These are phyloP conservation scores for Acronicta aceris DNA, from an alignment of 2,888 invertebrate genomes.

Conservation along the genomic window DNA sequence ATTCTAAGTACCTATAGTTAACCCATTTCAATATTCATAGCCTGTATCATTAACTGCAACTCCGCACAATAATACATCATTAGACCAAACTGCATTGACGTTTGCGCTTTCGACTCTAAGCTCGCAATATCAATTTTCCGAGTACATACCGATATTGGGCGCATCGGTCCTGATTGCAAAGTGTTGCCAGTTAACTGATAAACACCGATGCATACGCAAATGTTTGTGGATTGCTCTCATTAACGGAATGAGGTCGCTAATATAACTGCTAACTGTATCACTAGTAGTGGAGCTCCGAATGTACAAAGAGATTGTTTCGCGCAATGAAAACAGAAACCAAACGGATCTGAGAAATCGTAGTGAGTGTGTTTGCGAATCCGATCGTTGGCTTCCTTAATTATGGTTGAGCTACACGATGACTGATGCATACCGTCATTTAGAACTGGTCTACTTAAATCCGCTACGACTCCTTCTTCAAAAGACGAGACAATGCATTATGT, in stretches of 20 bases:
- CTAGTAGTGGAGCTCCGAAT: slow-evolving; percentile 18
- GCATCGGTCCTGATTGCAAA: slow-evolving; percentile 77
- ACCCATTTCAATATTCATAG: neutral
- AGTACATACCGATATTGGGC: slow-evolving; percentile 58
- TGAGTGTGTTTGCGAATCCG: too few species aligned
- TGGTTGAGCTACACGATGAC: too few species aligned
- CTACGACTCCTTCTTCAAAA: too few species aligned
- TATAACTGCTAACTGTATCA: slow-evolving; percentile 65
- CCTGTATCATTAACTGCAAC: neutral
- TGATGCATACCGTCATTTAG: too few species aligned
- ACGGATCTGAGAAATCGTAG: neutral
- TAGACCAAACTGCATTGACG: slow-evolving; percentile 22
- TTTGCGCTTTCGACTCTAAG: slow-evolving; percentile 38
- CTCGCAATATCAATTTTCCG: slow-evolving; percentile 59
- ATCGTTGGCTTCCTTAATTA: too few species aligned
- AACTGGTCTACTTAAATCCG: too few species aligned
- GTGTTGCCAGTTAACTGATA: slow-evolving; percentile 77
- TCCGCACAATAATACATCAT: slow-evolving; percentile 21
- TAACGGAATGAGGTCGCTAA: slow-evolving; percentile 80
- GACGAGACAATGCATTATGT: too few species aligned
- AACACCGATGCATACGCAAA: slow-evolving; percentile 75
- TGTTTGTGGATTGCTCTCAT: slow-evolving; percentile 84
- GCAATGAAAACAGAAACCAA: slow-evolving; percentile 21
- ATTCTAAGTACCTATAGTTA: too few species aligned
- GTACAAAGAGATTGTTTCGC: slow-evolving; percentile 42